Evolutionary conservation across 2,797 vertebrate genomes (phyloP).

Genomic region (Percopsis omiscomaycus): DNA sequence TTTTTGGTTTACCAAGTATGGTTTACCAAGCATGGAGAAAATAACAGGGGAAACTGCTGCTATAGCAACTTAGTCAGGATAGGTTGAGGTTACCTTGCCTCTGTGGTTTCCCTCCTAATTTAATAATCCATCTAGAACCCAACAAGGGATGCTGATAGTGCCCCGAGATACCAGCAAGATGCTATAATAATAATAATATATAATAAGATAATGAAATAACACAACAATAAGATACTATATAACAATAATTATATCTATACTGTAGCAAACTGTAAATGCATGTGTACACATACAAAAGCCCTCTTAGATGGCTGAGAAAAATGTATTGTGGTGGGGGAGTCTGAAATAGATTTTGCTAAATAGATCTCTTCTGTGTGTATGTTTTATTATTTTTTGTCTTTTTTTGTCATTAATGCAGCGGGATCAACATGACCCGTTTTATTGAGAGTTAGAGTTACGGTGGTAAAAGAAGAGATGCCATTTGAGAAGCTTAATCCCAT

Average conservation of each 20-base stretch:
- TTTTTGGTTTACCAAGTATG: too few species aligned
- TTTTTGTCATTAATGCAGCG: background rate
- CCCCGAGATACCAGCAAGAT: too few species aligned
- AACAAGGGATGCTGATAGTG: too few species aligned
- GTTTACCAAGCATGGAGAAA: constrained; percentile 8
- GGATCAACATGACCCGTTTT: background rate
- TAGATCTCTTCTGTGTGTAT: constrained; percentile 6
- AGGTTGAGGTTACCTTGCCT: constrained; percentile 27
- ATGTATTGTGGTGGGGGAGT: constrained; percentile 22
- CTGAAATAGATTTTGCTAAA: background rate
- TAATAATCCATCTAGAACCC: too few species aligned
- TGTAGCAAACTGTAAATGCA: too few species aligned
- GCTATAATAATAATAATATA: too few species aligned
- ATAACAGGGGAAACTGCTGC: constrained; percentile 23
- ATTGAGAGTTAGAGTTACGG: background rate
- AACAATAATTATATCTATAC: too few species aligned
- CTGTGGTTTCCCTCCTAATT: constrained; percentile 6
- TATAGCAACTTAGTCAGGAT: constrained; percentile 12
- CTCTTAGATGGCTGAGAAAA: constrained; percentile 24
- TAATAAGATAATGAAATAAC: too few species aligned
- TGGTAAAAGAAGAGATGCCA: background rate
- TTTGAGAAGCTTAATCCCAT: constrained; percentile 1
- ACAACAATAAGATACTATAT: too few species aligned
- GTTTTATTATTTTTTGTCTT: background rate
- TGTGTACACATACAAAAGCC: background rate